Evolutionary conservation across 1,140 invertebrate genomes (phyloP), one percentile per base, ranked within the genome.

Genomic region (Neodiprion pinetum): DNA sequence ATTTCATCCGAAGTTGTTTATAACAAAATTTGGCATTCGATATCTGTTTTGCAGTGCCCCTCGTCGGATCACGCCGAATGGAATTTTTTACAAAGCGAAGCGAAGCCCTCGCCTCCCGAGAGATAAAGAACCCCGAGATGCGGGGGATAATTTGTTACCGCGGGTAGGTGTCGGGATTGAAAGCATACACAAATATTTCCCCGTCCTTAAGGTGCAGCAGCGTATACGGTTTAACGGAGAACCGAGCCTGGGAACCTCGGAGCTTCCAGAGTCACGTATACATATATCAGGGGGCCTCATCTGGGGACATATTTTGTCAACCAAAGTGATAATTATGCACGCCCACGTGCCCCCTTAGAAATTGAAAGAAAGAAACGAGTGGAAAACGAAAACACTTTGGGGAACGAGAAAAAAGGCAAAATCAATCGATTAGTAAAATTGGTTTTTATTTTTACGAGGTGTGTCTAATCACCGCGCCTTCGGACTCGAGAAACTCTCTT

Each of bases 401-500:
- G 0, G 28, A 40, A 40, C 5, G 28, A 40, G 28, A 40, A 40
- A 40, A 40, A 40, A 69, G 17, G 40, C 9, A 11, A 61, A 61
- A 23, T 69, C 78, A 77, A 80, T 81, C 73, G 76, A 78, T 77
- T 75, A 77, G 53, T 66, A 73, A 77, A 80, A 82, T 75, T 75
- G 73, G 68, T 73, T 74, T 75, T 77, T 50, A 71, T 78, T 77
- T 83, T 83, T 79, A 80, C 77, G 72, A 81, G 73, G 78, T 78
- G 76, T 78, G 75, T 53, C 79, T 78, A 81, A 83, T 82, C 76
- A 77, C 74, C 78, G 69, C 74, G 49, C 28, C 28, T 40, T 40
- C 0, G 5, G 53, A 4, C n/a, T 61, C 53, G n/a, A 61, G 53
- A 61, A 17, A 14, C 53, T 61, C n/a, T 8, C 53, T 61, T 61